phyloP scores from a whole-genome alignment of 2,888 invertebrate genomes.

The Lamellibrachia columna region DNA sequence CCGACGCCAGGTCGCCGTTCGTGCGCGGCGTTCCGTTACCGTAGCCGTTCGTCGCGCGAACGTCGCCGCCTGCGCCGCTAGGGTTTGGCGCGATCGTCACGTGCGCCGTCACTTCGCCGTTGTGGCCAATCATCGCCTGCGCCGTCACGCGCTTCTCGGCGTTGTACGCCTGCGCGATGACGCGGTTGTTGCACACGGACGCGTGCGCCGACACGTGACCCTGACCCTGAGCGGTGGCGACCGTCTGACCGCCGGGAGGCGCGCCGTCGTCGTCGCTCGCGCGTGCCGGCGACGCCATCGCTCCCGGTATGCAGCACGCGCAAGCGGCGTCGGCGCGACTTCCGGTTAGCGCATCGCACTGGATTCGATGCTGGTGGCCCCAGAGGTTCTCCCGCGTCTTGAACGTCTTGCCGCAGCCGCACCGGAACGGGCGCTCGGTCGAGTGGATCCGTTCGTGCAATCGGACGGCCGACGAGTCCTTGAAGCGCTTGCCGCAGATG shows the following conservation, averaged over 20 bases:
- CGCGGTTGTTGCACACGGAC: slow-evolving; percentile 28
- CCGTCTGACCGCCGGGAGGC: slow-evolving; percentile 25
- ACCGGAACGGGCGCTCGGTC: slow-evolving; percentile 19
- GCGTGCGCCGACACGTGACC: slow-evolving; percentile 30
- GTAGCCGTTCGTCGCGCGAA: neutral
- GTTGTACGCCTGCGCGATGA: slow-evolving; percentile 31
- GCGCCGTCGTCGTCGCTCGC: slow-evolving; percentile 32
- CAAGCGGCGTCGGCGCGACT: neutral
- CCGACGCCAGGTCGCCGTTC: neutral
- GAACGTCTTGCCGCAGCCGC: slow-evolving; percentile 44
- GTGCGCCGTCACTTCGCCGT: slow-evolving; percentile 18
- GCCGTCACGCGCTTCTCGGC: slow-evolving; percentile 20
- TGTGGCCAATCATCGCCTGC: slow-evolving; percentile 9
- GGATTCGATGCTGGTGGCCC: slow-evolving; percentile 44
- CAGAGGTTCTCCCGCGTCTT: slow-evolving; percentile 47
- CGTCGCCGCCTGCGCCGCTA: neutral
- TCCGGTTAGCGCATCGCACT: slow-evolving; percentile 37
- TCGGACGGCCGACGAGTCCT: slow-evolving; percentile 34
- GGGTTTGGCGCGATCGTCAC: slow-evolving; percentile 18
- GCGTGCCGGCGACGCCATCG: slow-evolving; percentile 25
- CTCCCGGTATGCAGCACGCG: neutral
- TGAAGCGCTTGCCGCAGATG: slow-evolving; percentile 45
- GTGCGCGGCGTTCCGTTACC: neutral
- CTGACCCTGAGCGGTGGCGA: neutral
- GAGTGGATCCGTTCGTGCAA: neutral